Percentiles rank a stretch among this genome's conserved stretches.
Evolutionary conservation across 2,113 vertebrate genomes (phyloP).

Genomic region (Ceuthmochares aereus): DNA sequence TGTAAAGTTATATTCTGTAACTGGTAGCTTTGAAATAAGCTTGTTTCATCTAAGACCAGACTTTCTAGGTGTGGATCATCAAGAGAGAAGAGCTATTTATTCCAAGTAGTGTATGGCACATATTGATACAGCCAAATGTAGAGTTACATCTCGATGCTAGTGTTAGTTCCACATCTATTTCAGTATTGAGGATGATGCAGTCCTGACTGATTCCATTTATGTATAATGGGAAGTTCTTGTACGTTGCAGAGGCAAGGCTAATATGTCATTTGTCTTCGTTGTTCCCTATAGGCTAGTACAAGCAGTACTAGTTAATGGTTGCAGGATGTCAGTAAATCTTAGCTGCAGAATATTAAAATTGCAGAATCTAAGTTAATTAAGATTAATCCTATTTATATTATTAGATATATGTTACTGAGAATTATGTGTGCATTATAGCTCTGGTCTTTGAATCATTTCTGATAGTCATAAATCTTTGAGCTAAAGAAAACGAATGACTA

Average conservation of each 20-base stretch:
- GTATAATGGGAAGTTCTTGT: not conserved
- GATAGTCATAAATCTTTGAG: not conserved
- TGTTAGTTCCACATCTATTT: slow-evolving; percentile 4
- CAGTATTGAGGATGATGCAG: not conserved
- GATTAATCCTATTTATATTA: not conserved
- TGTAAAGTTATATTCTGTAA: not conserved
- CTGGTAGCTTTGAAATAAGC: not conserved
- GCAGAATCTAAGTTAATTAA: not conserved
- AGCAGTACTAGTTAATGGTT: not conserved
- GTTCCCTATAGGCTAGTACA: not conserved
- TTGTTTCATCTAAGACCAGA: not conserved
- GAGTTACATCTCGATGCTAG: not conserved
- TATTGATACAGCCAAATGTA: not conserved
- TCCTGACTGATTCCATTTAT: slow-evolving; percentile 27
- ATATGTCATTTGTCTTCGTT: not conserved
- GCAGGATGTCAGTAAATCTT: slow-evolving; percentile 29
- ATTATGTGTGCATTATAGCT: not conserved
- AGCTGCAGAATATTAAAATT: not conserved
- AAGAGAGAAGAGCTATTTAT: slow-evolving; percentile 15
- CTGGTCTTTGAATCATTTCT: not conserved
- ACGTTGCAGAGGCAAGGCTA: not conserved
- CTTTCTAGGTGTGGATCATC: not conserved
- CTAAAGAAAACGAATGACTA: not conserved
- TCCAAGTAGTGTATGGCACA: not conserved
- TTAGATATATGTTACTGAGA: not conserved